These are phyloP conservation scores for Alauda arvensis DNA, from an alignment of 2,797 vertebrate species.

Conservation along the genomic window DNA sequence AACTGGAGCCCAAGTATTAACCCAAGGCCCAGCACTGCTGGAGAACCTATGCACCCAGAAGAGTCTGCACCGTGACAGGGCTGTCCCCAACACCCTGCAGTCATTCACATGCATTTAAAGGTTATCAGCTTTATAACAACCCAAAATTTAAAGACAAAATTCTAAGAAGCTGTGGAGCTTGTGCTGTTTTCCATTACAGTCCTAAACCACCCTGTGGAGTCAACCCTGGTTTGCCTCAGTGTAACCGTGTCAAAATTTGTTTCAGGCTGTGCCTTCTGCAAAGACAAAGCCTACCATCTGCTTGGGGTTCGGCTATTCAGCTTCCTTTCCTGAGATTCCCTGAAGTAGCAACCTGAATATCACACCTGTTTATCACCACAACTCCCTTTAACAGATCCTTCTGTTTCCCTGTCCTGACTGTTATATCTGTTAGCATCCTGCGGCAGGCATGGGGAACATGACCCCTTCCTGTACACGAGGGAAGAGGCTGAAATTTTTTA, in stretches of 20 bases:
- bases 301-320: constrained; percentile 27
- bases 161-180: neutral
- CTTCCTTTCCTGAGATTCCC: constrained; percentile 23
- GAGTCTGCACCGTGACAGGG: neutral
- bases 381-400: constrained; percentile 45
- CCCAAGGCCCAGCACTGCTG: neutral
- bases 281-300: constrained; percentile 36
- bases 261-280: constrained; percentile 26
- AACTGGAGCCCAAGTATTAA: neutral
- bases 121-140: neutral
- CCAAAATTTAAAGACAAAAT: neutral
- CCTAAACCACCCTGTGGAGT: neutral
- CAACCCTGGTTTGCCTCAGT: neutral
- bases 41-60: neutral
- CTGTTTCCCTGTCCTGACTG: constrained; percentile 52
- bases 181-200: neutral
- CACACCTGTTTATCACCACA: constrained; percentile 62
- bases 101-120: neutral
- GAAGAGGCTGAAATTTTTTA: constrained; percentile 40
- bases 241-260: neutral
- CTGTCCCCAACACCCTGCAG: neutral
- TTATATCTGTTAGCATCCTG: constrained; percentile 34
- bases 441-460: constrained; percentile 13
- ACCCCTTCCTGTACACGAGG: neutral
- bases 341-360: constrained; percentile 52